These are phyloP conservation scores for Okapia johnstoni DNA, from an alignment of 2,113 vertebrate species.

Conservation along the genomic window DNA sequence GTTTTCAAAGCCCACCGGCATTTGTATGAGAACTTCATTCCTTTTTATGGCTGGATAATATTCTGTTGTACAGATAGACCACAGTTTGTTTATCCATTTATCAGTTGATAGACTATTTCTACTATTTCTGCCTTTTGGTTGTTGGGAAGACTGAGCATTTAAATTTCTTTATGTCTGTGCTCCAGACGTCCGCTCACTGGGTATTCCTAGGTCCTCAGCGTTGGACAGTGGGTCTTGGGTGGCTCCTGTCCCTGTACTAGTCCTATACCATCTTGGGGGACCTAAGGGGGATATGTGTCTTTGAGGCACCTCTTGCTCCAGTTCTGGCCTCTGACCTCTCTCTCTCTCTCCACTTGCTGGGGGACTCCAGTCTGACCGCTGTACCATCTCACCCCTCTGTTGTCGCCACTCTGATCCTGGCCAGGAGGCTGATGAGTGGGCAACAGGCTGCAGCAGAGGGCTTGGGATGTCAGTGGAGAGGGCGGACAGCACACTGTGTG, in stretches of 20 bases:
- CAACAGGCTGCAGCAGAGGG: too few relatives aligned
- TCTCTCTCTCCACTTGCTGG: not conserved
- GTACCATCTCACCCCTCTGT: not conserved
- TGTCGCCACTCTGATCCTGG: accelerated
- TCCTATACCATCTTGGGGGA: not conserved
- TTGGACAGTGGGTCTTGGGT: not conserved
- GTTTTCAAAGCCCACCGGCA: not conserved
- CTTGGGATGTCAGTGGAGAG: not conserved
- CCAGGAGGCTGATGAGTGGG: not conserved
- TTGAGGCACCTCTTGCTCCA: not conserved
- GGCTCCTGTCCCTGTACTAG: not conserved
- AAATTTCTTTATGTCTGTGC: not conserved
- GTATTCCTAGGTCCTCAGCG: not conserved
- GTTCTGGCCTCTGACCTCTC: not conserved
- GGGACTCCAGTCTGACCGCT: not conserved
- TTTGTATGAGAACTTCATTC: not conserved
- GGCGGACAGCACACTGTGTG: not conserved
- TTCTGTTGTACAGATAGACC: not conserved
- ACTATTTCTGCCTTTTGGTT: not conserved
- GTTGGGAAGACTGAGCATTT: not conserved
- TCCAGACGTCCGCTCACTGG: not conserved
- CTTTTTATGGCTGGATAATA: not conserved
- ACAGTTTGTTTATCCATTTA: not conserved
- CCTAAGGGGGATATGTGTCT: accelerated
- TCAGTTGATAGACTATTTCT: not conserved